A percentile compares a stretch with the other conserved stretches of the same genome.
phyloP scores from a whole-genome alignment of 1,140 invertebrate species.

The Oscheius sp. region DNA sequence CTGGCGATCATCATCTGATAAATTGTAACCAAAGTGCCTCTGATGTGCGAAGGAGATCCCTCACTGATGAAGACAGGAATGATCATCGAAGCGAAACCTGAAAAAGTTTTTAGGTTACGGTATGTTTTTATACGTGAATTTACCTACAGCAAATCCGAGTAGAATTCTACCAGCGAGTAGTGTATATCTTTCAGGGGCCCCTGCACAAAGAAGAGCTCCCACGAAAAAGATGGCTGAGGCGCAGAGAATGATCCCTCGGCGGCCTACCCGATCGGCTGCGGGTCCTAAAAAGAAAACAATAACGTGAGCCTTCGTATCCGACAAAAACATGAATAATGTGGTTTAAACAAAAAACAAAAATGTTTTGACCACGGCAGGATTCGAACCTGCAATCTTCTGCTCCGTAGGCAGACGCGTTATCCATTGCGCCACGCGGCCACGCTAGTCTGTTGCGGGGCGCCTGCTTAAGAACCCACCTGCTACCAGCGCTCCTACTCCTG shows the following conservation, averaged over 20 bases:
- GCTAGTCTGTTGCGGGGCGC: too few relatives aligned
- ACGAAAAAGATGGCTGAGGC: conserved; percentile 67
- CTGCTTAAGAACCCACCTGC: conserved; percentile 55
- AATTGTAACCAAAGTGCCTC: conserved; percentile 66
- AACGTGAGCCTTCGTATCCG: too few relatives aligned
- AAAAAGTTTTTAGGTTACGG: background rate
- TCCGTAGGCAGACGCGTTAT: conserved; percentile 54
- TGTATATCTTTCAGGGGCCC: conserved; percentile 63
- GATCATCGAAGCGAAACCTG: conserved; percentile 66
- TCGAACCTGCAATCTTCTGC: conserved; percentile 54
- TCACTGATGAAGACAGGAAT: conserved; percentile 70
- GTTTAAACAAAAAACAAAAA: too few relatives aligned
- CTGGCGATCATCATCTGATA: conserved; percentile 65
- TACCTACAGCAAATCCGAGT: conserved; percentile 68
- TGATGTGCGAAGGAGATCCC: conserved; percentile 64
- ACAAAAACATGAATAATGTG: too few relatives aligned
- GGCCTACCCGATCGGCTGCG: conserved; percentile 65
- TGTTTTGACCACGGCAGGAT: conserved; percentile 7
- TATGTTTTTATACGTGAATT: conserved; percentile 1
- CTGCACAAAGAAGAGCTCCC: conserved; percentile 67
- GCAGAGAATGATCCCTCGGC: conserved; percentile 66
- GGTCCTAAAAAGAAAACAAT: conserved; percentile 61
- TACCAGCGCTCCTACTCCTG: conserved; percentile 66
- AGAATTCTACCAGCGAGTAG: conserved; percentile 67
- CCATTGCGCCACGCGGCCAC: conserved; percentile 49